Conservation (phyloP, 2,797 vertebrate species). For the Sebastes kiyomatsui region DNA sequence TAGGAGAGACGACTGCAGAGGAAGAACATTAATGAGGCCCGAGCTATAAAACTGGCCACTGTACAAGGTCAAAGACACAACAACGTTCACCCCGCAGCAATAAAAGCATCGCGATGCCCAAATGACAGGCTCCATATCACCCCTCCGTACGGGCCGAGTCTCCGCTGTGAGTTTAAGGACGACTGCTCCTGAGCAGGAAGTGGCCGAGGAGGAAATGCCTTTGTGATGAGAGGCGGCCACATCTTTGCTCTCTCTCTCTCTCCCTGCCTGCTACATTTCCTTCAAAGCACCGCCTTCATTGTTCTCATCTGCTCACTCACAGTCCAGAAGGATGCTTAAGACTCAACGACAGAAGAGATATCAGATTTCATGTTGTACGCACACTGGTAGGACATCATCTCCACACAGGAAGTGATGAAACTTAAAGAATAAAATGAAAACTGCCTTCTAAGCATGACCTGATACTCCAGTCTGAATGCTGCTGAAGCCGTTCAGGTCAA, state of each 20-base stretch:
- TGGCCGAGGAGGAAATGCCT: constrained; percentile 81
- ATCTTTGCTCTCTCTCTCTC: constrained; percentile 36
- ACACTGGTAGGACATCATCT: not conserved
- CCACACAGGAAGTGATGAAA: not conserved
- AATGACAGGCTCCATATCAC: not conserved
- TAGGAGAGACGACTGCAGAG: not conserved
- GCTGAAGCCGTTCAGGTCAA: not conserved
- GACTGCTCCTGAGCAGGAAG: constrained; percentile 69
- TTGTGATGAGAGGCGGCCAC: constrained; percentile 70
- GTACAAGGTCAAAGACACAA: constrained; percentile 14
- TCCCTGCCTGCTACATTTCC: constrained; percentile 37
- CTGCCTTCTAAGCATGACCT: not conserved
- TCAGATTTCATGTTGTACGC: not conserved
- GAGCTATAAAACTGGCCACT: constrained; percentile 2
- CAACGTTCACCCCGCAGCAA: not conserved
- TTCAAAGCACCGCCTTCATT: constrained; percentile 39
- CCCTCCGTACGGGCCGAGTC: not conserved
- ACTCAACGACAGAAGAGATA: not conserved
- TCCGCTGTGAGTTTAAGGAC: constrained; percentile 41
- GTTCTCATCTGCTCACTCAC: constrained; percentile 11
- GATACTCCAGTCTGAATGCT: not conserved
- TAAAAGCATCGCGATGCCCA: constrained; percentile 16
- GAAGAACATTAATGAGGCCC: constrained; percentile 4
- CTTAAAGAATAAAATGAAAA: not conserved
- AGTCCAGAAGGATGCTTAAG: not conserved